A percentile compares a stretch with the other conserved stretches of the same genome.
phyloP scores from a whole-genome alignment of 1,140 invertebrate species.

The Armadillidium nasatum region DNA sequence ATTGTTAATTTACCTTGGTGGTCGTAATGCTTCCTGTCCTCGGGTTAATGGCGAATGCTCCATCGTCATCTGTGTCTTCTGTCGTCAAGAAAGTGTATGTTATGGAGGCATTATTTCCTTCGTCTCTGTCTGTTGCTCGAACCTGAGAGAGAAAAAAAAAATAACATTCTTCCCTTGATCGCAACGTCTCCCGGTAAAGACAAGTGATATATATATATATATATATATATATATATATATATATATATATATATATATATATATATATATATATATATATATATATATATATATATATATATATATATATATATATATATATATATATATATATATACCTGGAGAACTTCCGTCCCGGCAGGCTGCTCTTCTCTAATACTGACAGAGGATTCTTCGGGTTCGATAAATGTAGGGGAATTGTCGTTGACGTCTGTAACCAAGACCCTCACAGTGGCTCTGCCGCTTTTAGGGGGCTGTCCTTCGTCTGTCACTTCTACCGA shows the following conservation, averaged over 20 bases:
- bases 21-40: slow-evolving; percentile 81
- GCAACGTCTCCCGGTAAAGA: too few species aligned
- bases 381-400: slow-evolving; percentile 74
- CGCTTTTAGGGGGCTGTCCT: slow-evolving; percentile 68
- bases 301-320: too few species aligned
- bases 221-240: too few species aligned
- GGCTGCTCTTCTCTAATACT: slow-evolving; percentile 83
- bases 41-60: slow-evolving; percentile 79
- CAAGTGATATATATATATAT: background rate
- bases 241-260: too few species aligned
- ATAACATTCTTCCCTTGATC: too few species aligned
- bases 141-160: too few species aligned
- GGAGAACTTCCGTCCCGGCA: slow-evolving; percentile 74
- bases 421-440: slow-evolving; percentile 56
- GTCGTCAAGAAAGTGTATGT: slow-evolving; percentile 80
- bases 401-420: slow-evolving; percentile 70
- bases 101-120: slow-evolving; percentile 79
- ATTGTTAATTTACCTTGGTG: slow-evolving; percentile 49
- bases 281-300: too few species aligned
- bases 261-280: too few species aligned
- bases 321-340: slow-evolving; percentile 52
- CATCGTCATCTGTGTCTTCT: slow-evolving; percentile 72
- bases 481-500: slow-evolving; percentile 79
- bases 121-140: slow-evolving; percentile 77
- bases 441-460: slow-evolving; percentile 67